These are phyloP conservation scores for Melinopterus prodromus DNA, from an alignment of 2,888 invertebrate species.

Conservation along the genomic window DNA sequence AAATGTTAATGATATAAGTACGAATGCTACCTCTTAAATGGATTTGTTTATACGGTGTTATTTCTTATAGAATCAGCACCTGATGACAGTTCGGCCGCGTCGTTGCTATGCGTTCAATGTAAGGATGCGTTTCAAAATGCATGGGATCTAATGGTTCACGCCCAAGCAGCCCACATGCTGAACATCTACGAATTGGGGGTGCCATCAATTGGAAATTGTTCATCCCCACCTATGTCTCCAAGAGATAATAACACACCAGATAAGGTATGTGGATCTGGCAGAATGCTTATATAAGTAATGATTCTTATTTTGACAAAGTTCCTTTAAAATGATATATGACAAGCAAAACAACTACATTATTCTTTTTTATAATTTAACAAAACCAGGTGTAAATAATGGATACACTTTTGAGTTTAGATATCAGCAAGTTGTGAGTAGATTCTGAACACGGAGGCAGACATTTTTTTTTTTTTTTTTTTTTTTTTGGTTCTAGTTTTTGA, in stretches of 20 bases:
- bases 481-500: no score
- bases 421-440: no score
- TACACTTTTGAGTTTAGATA: no score
- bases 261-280: constrained; percentile 49
- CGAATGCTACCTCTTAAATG: neutral
- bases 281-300: no score
- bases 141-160: constrained; percentile 76
- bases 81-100: constrained; percentile 60
- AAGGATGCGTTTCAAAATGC: constrained; percentile 72
- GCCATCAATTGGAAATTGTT: constrained; percentile 55
- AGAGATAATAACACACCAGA: constrained; percentile 56
- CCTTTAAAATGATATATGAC: no score
- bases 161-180: constrained; percentile 73
- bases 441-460: no score
- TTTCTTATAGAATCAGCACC: constrained; percentile 52
- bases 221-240: constrained; percentile 56
- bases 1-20: no score
- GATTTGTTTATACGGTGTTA: neutral
- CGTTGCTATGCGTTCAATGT: constrained; percentile 71
- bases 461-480: no score
- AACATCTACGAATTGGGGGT: constrained; percentile 71
- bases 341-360: no score
- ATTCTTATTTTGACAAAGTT: no score
- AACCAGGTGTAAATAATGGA: no score
- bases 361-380: no score